Base-by-base conservation (phyloP, 2,797 vertebrate genomes). In the Rachycentron canadum region DNA sequence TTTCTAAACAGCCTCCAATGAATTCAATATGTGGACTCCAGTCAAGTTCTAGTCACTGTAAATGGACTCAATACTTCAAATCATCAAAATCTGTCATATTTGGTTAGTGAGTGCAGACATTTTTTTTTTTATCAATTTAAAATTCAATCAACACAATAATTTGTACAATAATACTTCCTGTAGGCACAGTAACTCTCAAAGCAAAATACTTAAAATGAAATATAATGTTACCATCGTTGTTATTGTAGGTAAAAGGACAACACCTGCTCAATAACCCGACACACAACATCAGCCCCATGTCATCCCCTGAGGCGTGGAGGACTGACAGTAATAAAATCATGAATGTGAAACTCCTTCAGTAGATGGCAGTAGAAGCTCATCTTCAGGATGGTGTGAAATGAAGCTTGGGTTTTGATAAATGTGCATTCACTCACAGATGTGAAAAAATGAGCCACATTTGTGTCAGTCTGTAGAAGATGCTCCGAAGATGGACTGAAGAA, bases 281-380 rank as follows among this genome's bases (percentile, higher is more conserved):
- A 61, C 30, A 30, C 53, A 64, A 23, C 52, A 32, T 64, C 52
- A 68, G n/a, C 72, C 67, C 47, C 23, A 19, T 16, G n/a, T 21
- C 16, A 4, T 4, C n/a, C 23, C 17, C 40, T 53, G 10, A 62
- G 58, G 10, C 0, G n/a, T 32, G 32, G 9, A 26, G 13, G 28
- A 2, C 30, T 12, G 52, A 21, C n/a, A 17, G 36, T 1, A 52
- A 26, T 11, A 19, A 3, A 60, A 50, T 13, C 16, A 38, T 63
- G 4, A 32, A 14, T 69, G 34, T 66, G 34, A 28, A 1, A 36
- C 10, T 14, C 11, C 7, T 41, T 88, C 93, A 84, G 55, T 69
- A 94, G 93, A 86, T 91, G 93, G 91, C 90, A 81, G 60, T 93
- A 89, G 66, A 88, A 49, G 62, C 80, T 87, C 66, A 81, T 40